Base-by-base conservation (phyloP, 2,113 vertebrate genomes). In the Neolamprologus variostigma region DNA sequence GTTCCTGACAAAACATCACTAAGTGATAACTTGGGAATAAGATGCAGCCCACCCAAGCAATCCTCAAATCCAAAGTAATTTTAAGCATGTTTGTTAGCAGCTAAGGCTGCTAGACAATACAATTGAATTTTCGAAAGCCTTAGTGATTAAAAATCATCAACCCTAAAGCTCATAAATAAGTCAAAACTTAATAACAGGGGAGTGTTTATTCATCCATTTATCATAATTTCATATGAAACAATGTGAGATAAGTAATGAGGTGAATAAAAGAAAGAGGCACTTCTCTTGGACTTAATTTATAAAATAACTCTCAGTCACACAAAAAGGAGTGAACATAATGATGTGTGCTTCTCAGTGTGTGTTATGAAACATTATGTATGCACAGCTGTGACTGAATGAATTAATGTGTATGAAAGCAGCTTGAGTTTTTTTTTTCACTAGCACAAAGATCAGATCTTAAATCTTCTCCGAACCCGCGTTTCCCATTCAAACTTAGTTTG, bases 231-330 rank as follows among this genome's bases (percentile, higher is more conserved):
- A 9, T 51, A 51, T 51, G 23, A 78, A 51, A 51, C 45, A 51
- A 19, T 78, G 26, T 78, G 45, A 51, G 45, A 50, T 78, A 78
- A 50, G 45, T 50, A 78, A 51, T 78, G 73, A 78, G 26, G 26
- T 50, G 45, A 31, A 50, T 78, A 78, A 78, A 51, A 78, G 45
- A 78, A 51, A 78, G 26, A 51, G 45, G 26, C 26, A 51, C 42
- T 51, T 78, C 73, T 51, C 73, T 78, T 51, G 26, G 45, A 33
- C 73, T 78, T 50, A 51, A 9, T 78, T 51, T 33, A 51, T 51
- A 50, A 78, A 31, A 51, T n/a, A 33, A 51, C 73, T 26, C 68
- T 73, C 42, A 78, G 73, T 78, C 73, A 33, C 73, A 78, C 45
- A 0, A 78, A 78, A 78, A 51, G 26, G 10, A 50, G 26, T n/a